These are phyloP conservation scores for Cephus runcator DNA, from an alignment of 2,888 invertebrate genomes.

Conservation along the genomic window DNA sequence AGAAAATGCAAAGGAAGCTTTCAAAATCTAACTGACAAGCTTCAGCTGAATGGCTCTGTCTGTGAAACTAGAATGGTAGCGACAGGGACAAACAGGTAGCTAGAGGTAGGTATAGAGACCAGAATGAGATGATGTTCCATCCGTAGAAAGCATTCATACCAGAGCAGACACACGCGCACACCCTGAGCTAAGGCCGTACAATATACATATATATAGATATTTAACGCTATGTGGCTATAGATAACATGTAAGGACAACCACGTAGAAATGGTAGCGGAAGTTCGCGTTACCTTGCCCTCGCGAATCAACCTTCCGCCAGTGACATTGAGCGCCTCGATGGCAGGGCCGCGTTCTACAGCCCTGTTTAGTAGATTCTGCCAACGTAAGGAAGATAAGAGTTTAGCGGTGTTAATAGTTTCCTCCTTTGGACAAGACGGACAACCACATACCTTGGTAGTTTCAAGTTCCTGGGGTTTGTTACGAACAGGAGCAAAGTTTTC, in stretches of 20 bases:
- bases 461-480: conserved; percentile 78
- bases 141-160: neutral
- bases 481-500: conserved; percentile 78
- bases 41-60: neutral
- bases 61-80: neutral
- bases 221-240: conserved; percentile 4
- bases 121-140: neutral
- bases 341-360: conserved; percentile 91
- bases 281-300: conserved; percentile 95
- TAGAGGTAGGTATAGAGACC: neutral
- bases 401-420: neutral
- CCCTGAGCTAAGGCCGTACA: neutral
- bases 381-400: conserved; percentile 12
- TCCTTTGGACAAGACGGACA: neutral
- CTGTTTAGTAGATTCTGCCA: conserved; percentile 90
- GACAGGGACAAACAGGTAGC: neutral
- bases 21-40: neutral
- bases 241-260: conserved; percentile 14
- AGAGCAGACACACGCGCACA: neutral
- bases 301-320: conserved; percentile 95
- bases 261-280: conserved; percentile 2
- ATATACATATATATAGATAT: neutral
- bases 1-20: neutral
- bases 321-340: conserved; percentile 94
- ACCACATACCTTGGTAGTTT: conserved; percentile 79